Conservation (phyloP, 1,140 invertebrate genomes). For the Drosophila aff. region DNA sequence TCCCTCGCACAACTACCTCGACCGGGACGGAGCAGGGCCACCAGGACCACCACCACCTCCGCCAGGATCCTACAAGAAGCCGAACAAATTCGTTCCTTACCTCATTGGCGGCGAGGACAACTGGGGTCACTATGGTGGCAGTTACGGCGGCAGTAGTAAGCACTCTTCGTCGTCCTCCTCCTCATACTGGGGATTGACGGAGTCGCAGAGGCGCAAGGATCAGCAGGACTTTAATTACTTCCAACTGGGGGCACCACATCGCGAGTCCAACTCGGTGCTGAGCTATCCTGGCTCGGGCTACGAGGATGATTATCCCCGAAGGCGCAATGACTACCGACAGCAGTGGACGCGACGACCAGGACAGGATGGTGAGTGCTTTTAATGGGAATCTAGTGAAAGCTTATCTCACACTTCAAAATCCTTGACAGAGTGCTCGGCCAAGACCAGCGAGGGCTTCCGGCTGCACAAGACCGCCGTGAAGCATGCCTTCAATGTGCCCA, state of each 20-base stretch:
- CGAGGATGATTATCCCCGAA: conserved; percentile 56
- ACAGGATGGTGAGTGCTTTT: conserved; percentile 60
- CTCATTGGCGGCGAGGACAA: conserved; percentile 72
- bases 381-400: too few relatives aligned
- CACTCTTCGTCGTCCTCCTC: conserved; percentile 56
- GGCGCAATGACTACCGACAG: conserved; percentile 72
- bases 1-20: conserved; percentile 71
- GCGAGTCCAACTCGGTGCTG: conserved; percentile 69
- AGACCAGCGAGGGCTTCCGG: conserved; percentile 90
- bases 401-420: too few relatives aligned
- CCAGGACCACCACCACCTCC: conserved; percentile 25
- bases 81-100: conserved; percentile 78
- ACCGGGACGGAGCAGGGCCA: conserved; percentile 64
- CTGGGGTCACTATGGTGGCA: conserved; percentile 84
- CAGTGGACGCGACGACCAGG: conserved; percentile 80
- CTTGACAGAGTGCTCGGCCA: conserved; percentile 89
- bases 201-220: conserved; percentile 75
- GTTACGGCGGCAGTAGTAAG: conserved; percentile 82
- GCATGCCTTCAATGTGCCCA: conserved; percentile 88
- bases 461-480: conserved; percentile 88
- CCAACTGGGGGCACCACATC: conserved; percentile 61
- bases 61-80: conserved; percentile 62
- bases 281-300: conserved; percentile 80
- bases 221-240: conserved; percentile 82
- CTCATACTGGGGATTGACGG: conserved; percentile 74